Conservation (phyloP, 2,888 invertebrate species). For the Drosophila aldrichi region DNA sequence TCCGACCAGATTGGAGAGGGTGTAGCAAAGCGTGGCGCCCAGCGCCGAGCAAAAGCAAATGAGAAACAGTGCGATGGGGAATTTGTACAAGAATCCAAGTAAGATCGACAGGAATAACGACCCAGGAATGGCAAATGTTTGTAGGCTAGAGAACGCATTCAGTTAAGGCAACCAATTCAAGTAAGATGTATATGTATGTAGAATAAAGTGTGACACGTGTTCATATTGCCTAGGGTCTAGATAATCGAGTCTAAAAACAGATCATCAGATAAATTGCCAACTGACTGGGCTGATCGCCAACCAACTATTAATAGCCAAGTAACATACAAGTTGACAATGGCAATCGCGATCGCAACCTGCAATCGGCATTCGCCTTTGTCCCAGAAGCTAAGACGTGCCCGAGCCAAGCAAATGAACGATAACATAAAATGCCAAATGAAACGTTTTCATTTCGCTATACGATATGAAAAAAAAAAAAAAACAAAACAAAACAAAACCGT, state of each 20-base stretch:
- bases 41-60: slow-evolving; percentile 97
- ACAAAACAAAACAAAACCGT: background rate
- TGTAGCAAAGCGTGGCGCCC: slow-evolving; percentile 97
- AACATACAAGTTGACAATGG: slow-evolving; percentile 49
- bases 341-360: slow-evolving; percentile 11
- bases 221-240: slow-evolving; percentile 3
- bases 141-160: slow-evolving; percentile 88
- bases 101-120: slow-evolving; percentile 98
- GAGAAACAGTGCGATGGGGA: slow-evolving; percentile 93
- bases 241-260: slow-evolving; percentile 33
- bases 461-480: background rate
- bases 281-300: slow-evolving; percentile 19
- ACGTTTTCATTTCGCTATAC: background rate
- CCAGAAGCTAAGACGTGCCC: slow-evolving; percentile 15
- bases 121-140: slow-evolving; percentile 99
- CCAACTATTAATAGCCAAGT: slow-evolving; percentile 45
- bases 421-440: slow-evolving; percentile 29
- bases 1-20: slow-evolving; percentile 96
- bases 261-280: slow-evolving; percentile 29
- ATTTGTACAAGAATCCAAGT: slow-evolving; percentile 98
- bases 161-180: slow-evolving; percentile 82
- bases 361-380: background rate
- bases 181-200: background rate
- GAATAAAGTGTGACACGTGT: background rate
- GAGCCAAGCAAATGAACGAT: slow-evolving; percentile 42